Evolutionary conservation across 2,888 invertebrate species (phyloP).

Genomic region (Amblyjoppa fuscipennis): DNA sequence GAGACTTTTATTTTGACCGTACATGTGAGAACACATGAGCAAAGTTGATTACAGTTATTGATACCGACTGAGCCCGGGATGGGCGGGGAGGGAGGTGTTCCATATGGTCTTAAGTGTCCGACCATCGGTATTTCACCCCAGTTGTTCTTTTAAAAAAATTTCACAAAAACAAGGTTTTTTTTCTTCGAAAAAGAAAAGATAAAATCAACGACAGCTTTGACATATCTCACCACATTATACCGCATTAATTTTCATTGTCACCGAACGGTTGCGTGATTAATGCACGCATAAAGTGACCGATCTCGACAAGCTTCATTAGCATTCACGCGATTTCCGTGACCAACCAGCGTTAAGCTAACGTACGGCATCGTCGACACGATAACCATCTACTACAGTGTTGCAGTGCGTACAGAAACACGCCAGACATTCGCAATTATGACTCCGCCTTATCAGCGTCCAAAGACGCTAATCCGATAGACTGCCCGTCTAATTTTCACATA

Average conservation of each 20-base stretch:
- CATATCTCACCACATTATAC: slow-evolving; percentile 37
- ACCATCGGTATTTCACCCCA: too few relatives aligned
- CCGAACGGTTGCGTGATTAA: slow-evolving; percentile 11
- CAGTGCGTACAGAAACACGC: neutral
- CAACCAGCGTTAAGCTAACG: neutral
- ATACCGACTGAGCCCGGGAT: too few relatives aligned
- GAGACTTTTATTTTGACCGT: too few relatives aligned
- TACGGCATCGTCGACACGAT: neutral
- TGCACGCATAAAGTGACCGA: slow-evolving; percentile 8
- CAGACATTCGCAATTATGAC: slow-evolving; percentile 7
- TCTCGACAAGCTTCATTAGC: slow-evolving; percentile 57
- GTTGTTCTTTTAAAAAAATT: neutral
- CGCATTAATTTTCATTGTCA: slow-evolving; percentile 55
- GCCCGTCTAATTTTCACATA: neutral
- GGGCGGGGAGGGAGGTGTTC: too few relatives aligned
- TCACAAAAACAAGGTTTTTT: neutral
- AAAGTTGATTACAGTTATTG: too few relatives aligned
- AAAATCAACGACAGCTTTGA: neutral
- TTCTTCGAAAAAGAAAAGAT: neutral
- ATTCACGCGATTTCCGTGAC: slow-evolving; percentile 49
- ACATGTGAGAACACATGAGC: too few relatives aligned
- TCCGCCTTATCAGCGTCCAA: neutral
- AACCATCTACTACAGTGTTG: neutral
- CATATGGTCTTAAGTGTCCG: too few relatives aligned
- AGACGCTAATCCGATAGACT: slow-evolving; percentile 6